Evolutionary conservation across 1,140 invertebrate species (phyloP).

Genomic region (Atta colombica): DNA sequence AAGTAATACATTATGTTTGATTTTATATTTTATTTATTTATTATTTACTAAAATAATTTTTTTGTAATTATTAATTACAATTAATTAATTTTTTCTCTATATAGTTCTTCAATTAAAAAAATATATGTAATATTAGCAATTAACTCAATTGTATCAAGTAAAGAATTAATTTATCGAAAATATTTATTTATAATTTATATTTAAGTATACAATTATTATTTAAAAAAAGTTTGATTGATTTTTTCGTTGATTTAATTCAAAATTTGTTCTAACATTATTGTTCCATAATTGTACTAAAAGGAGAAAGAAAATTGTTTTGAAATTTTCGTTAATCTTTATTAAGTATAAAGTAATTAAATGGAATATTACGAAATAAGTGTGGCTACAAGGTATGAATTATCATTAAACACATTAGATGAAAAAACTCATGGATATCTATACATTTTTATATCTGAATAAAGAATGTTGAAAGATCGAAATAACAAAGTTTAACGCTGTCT

Average conservation of each 20-base stretch:
- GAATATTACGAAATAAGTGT: background rate
- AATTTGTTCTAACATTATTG: background rate
- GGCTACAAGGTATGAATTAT: background rate
- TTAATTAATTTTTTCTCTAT: background rate
- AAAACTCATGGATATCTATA: background rate
- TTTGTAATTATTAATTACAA: background rate
- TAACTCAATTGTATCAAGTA: background rate
- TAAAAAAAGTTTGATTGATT: background rate
- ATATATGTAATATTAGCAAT: background rate
- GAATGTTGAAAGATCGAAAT: background rate
- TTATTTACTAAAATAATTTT: background rate
- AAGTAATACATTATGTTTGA: background rate
- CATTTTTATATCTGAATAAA: constrained; percentile 1
- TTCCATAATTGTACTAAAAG: background rate
- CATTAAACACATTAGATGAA: background rate
- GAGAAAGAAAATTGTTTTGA: background rate
- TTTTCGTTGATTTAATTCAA: background rate
- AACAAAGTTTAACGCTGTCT: background rate
- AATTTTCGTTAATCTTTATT: background rate
- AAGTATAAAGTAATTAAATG: background rate
- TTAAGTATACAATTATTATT: background rate
- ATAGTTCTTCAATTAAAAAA: background rate
- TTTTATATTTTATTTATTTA: constrained; percentile 6
- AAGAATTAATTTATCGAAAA: background rate
- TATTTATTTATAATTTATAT: background rate